Evolutionary conservation across 2,888 invertebrate species (phyloP), one percentile per base, ranked within the genome.

Genomic region (Cloeon dipterum): DNA sequence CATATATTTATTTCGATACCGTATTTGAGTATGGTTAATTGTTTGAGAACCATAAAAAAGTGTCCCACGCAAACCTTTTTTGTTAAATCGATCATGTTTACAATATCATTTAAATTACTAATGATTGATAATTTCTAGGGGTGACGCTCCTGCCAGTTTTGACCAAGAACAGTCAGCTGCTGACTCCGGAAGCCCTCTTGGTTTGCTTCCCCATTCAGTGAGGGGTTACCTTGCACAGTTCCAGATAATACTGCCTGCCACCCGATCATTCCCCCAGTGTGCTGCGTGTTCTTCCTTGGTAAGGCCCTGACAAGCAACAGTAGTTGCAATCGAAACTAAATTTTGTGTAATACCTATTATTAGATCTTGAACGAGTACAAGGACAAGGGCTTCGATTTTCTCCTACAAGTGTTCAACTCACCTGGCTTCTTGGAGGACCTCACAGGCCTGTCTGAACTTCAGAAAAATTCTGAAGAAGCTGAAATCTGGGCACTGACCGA

Each of bases 201-300:
- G 94, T 1, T 63, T 79, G 1, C 61, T 93, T 20, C 93, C 94
- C 0, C 94, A 96, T 54, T 82, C 91, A 4, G 79, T 98, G 44
- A 66, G 98, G 25, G 94, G 94, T 1, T 91, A 85, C 54, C 59
- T 98, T 3, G 75, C 78, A 44, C 69, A 72, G 29, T 85, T 75
- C 53, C 74, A 77, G 44, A 77, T 77, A 35, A 71, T 89, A 26
- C 55, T 77, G 37, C 93, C 93, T 1, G 78, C 85, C 2, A 83
- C 85, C 29, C 65, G 70, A 36, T 75, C 82, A 47, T 98, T 89
- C 61, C 66, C 70, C 38, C 77, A 82, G 44, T 98, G 96, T 51
- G 83, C 89, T 32, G 96, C 89, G 0, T 98, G 98, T 52, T 93
- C 91, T 0, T 59, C 45, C 47, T 44, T 45, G 64, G 38, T 38